Conservation (phyloP, 1,140 invertebrate genomes). For the Neodiprion virginianus region DNA sequence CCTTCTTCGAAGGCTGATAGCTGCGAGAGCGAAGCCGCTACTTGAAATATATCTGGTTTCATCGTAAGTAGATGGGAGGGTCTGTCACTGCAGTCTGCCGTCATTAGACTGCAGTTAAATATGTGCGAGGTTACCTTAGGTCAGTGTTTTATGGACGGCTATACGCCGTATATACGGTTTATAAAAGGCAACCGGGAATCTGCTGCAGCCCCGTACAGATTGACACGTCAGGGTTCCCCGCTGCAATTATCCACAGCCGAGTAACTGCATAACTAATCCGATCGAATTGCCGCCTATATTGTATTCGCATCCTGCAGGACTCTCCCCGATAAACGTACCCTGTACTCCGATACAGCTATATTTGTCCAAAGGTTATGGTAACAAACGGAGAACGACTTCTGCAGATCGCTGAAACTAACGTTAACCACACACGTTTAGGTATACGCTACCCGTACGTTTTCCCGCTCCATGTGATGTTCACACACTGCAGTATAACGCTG, state of each 20-base stretch:
- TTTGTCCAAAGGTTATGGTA: not conserved
- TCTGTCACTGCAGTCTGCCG: not conserved
- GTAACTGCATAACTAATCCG: constrained; percentile 53
- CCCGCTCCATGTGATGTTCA: not conserved
- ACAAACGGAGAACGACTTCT: too few relatives aligned
- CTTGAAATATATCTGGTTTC: not conserved
- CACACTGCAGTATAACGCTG: not conserved
- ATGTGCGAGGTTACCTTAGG: not conserved
- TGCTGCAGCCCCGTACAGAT: not conserved
- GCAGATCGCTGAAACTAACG: constrained; percentile 1
- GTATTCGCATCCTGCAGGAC: constrained; percentile 28
- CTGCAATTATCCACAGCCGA: constrained; percentile 50
- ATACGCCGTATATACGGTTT: not conserved
- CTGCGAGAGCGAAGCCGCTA: too few relatives aligned
- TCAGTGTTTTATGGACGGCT: not conserved
- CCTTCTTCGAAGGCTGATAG: too few relatives aligned
- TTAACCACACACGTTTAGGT: not conserved
- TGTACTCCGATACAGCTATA: not conserved
- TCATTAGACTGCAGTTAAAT: constrained; percentile 5
- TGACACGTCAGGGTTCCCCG: constrained; percentile 7
- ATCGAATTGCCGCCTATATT: constrained; percentile 45
- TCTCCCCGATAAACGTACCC: not conserved
- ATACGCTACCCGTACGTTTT: not conserved
- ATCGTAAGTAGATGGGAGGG: not conserved
- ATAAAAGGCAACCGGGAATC: not conserved